Base-by-base conservation (phyloP, 2,888 invertebrate genomes). In the Idaea dimidiata region DNA sequence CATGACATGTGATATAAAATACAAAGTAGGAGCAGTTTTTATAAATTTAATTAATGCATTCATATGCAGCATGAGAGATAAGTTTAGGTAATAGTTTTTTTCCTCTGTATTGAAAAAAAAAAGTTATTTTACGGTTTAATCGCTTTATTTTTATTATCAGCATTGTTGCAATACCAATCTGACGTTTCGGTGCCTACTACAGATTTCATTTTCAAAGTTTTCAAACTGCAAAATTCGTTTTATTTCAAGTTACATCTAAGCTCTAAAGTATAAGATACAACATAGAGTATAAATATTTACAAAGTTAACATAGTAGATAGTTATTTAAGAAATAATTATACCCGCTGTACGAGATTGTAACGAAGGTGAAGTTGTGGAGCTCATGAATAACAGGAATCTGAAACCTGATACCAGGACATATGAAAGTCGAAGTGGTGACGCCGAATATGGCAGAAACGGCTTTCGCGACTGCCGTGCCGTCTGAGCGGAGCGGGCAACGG, bases 391-490 rank as follows among this genome's bases (percentile, higher is more conserved):
- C 43, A 43, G 43, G 43, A 43, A 43, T 43, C 43, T 43, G 43
- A 43, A 43, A 43, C 43, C 10, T 43, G 75, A 78, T 81, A 84
- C 82, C 82, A 83, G 83, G 82, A 79, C 74, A 81, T 76, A 86
- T 84, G 85, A 87, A 86, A 87, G 86, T 81, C 70, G 76, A 62
- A 76, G 72, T 66, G 65, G 67, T 71, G 57, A 68, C 61, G 68
- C 75, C 83, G 66, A 78, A 84, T 83, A 86, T 71, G 83, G 86
- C 18, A 64, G 67, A 8, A 61, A 72, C 83, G 69, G 81, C 86
- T 88, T 88, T 88, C 84, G 71, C 76, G 74, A 58, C 75, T 72
- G 72, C 66, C 73, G 66, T 66, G 68, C 72, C 69, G 77, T 72
- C 75, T 72, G 67, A 17, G 16, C 54, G 54, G 63, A 59, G 62